Base-by-base conservation (phyloP, 2,113 vertebrate species). In the Laticauda colubrina region DNA sequence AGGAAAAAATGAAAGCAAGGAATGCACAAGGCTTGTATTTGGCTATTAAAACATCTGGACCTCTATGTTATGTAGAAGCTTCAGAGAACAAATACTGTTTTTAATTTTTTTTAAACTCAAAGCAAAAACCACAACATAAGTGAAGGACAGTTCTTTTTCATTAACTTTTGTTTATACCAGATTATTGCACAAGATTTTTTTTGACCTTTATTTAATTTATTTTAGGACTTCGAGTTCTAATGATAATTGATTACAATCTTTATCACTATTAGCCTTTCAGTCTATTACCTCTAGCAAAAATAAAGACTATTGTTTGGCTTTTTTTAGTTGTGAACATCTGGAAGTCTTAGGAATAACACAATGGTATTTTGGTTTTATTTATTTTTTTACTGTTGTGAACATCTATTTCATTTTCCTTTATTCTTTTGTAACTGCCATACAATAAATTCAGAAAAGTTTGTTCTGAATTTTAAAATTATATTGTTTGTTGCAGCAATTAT, bases 201-300 rank as follows among this genome's bases (percentile, higher is more conserved):
- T 94, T 94, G 54, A 96, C 95, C 93, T 93, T 96, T 97, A 96
- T 95, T 98, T 97, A 98, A 97, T 97, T 97, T 97, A 96, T 97
- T 96, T 97, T 97, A 97, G 87, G 97, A 96, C 93, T 97, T 96
- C 81, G 97, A 97, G 95, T 96, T 92, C 93, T 97, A 95, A 96
- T 95, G 94, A 93, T 97, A 93, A 97, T 96, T 96, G 96, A 96
- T 95, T 97, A 93, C 96, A 97, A 94, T 91, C 93, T 93, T 97
- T 97, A 94, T 97, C 95, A 91, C 93, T 96, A 94, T 97, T 97
- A 97, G 96, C 97, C 96, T 95, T 92, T 90, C 61, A 90, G 56
- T 91, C 94, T 94, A 88, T 96, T 95, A 96, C 93, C 1, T 1
- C 95, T 95, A 96, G 95, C 94, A 97, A 95, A 96, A 96, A 93